Base-by-base conservation (phyloP, 53 echinoderm and acorn worm genomes). In the Crossaster papposus region DNA sequence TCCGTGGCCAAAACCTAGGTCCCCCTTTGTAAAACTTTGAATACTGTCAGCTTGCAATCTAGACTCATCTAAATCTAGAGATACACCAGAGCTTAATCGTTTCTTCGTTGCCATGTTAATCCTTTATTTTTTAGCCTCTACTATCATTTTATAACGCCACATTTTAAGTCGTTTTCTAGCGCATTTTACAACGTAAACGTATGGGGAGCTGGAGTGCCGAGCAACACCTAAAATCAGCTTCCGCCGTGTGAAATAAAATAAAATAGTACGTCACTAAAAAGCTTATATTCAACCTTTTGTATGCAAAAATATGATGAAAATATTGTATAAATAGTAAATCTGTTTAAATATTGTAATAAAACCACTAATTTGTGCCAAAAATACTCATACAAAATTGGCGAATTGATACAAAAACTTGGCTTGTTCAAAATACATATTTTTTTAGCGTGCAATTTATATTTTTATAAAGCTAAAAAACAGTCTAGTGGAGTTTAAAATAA, bases 1-100 rank as follows among this genome's bases (percentile, higher is more conserved):
- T 28, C 95, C 95, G n/a, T 85, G 82, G 1, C 95, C 95, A 62
- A 91, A 79, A 5, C 95, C 95, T 3, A 95, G 54, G 83, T 95
- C 95, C 26, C 93, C 95, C 80, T 79, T 44, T 50, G 31, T 72
- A 4, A 84, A 72, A 24, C 36, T 65, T 35, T 82, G 82, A 30
- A 51, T 18, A 38, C 44, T 5, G 38, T 83, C 83, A 51, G 14
- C 52, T 51, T 52, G 72, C 44, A 28, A 84, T 37, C 30, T 31
- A 18, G 84, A 31, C 72, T 52, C 32, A 11, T 58, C 36, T 17
- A 28, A 54, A 58, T 58, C 14, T 15, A 38, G 0, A 83, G 24
- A 68, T 6, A 36, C 50, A 51, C 18, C 33, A 17, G 51, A 84
- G 37, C 72, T 30, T 72, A 37, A 70, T 53, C 52, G 37, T 84